Evolutionary conservation across 2,888 invertebrate species (phyloP), one percentile per base, ranked within the genome.

Genomic region (Pristionchus maxplancki): DNA sequence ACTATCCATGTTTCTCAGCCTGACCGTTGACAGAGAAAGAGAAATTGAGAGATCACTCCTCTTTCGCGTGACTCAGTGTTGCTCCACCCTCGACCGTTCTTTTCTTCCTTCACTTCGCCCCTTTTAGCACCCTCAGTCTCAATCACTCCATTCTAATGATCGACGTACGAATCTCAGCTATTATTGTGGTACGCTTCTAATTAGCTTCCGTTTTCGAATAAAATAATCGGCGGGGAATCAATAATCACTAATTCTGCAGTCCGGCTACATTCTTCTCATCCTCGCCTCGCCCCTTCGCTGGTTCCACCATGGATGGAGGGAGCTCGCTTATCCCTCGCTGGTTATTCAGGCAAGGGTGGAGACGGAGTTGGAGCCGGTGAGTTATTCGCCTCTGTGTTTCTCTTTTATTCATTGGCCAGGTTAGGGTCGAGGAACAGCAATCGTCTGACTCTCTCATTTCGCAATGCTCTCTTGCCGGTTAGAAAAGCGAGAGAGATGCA

Each of bases 261-360:
- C 78, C n/a, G 44, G 24, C 78, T 48, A 78, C 48, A 28, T 78
- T 48, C 78, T 40, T 1, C 78, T 78, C 44, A 8, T 78, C 0
- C 78, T 78, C 37, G 78, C 78, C 3, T 48, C 78, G 9, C 78
- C 78, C 9, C 0, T 48, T 0, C 78, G 78, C n/a, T 78, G 78
- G 78, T 78, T 48, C 4, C 48, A 48, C 6, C 24, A 78, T n/a
- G 78, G 78, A 40, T 78, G 78, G 78, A 44, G 78, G 28, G 78
- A 78, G n/a, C n/a, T 44, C 15, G 13, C 44, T 5, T 44, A 78
- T 17, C 78, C 78, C 1, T 44, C 78, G 3, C 34, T 44, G n/a
- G n/a, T 9, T 2, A 40, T 78, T 1, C 37, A 40, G n/a, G 17
- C 15, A 1, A 44, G 11, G 0, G 78, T 78, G 9, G 78, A 78